Conservation (phyloP, 2,888 invertebrate species). For the Metacarcinus magister region DNA sequence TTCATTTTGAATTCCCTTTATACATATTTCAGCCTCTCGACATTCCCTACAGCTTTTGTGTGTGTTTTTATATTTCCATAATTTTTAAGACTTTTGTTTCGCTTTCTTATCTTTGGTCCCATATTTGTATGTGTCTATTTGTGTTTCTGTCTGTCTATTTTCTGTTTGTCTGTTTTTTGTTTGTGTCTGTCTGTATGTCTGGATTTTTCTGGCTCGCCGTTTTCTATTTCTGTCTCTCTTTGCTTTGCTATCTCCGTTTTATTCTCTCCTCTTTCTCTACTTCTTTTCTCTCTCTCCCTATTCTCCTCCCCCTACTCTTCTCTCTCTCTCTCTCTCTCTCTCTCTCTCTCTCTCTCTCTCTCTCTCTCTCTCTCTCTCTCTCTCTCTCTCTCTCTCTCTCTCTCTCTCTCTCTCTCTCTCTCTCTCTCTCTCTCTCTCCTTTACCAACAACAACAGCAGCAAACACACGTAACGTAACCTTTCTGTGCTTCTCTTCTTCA, state of each 20-base stretch:
- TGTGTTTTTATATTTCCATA: background rate
- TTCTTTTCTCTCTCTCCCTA: background rate
- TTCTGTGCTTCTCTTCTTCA: background rate
- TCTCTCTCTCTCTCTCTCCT: background rate
- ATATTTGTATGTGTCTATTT: too few species aligned
- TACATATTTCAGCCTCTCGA: background rate
- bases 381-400: too few species aligned
- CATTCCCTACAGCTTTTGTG: background rate
- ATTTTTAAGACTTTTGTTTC: background rate
- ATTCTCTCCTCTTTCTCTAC: too few species aligned
- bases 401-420: background rate
- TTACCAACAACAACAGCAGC: background rate
- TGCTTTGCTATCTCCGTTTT: too few species aligned
- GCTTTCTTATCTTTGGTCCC: too few species aligned
- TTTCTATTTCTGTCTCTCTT: background rate
- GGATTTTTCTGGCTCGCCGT: background rate
- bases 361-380: too few species aligned
- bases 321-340: background rate
- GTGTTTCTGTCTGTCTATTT: background rate
- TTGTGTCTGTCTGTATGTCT: too few species aligned
- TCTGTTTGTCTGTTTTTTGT: background rate
- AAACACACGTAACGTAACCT: background rate
- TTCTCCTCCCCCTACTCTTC: too few species aligned
- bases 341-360: background rate
- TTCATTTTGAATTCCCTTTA: background rate